Evolutionary conservation across 2,113 vertebrate genomes (phyloP).

Genomic region (Eptesicus fuscus): DNA sequence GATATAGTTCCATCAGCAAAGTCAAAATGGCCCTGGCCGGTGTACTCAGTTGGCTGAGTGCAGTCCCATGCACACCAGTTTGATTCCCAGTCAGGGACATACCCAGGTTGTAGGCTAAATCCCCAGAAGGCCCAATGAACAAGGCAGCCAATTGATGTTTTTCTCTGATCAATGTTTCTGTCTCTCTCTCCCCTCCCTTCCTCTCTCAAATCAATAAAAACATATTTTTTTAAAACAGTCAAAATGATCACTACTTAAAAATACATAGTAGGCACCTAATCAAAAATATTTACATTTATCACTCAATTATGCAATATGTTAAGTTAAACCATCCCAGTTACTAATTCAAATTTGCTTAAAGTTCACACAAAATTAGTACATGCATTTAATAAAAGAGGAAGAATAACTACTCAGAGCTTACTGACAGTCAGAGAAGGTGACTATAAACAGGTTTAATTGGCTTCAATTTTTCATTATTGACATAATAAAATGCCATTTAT

Average conservation of each 20-base stretch:
- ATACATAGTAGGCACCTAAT: background rate
- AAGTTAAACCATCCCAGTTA: background rate
- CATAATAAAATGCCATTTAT: constrained; percentile 45
- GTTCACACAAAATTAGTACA: background rate
- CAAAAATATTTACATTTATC: background rate
- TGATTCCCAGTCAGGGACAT: too few species aligned
- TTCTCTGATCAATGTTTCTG: too few species aligned
- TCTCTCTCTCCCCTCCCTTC: too few species aligned
- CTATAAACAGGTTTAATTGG: constrained; percentile 66
- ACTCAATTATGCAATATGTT: background rate
- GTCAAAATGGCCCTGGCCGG: background rate
- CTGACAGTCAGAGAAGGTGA: background rate
- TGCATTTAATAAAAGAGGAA: constrained; percentile 3
- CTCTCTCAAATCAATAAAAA: too few species aligned
- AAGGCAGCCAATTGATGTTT: too few species aligned
- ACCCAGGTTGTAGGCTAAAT: too few species aligned
- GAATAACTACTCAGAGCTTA: constrained; percentile 10
- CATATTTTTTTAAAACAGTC: background rate
- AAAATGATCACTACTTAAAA: constrained; percentile 19
- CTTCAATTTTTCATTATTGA: constrained; percentile 60
- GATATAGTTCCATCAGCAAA: background rate
- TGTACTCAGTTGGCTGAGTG: too few species aligned
- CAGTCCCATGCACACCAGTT: too few species aligned
- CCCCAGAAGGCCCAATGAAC: too few species aligned
- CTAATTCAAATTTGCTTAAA: constrained; percentile 21